Conservation (phyloP, 2,888 invertebrate genomes). For the Biston stratarius region DNA sequence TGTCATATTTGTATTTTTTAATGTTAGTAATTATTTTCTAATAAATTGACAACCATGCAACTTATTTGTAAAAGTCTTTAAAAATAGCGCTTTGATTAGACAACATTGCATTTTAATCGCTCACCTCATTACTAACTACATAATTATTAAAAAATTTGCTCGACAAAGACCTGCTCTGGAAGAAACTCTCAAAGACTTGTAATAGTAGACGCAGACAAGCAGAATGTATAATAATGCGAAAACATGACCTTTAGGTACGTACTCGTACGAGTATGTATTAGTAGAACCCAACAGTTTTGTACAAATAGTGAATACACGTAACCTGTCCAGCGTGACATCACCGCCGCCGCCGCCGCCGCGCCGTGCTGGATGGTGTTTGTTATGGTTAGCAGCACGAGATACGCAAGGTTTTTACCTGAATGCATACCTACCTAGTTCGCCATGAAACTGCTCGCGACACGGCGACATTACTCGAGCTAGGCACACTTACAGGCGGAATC, state of each 20-base stretch:
- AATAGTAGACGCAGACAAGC: neutral
- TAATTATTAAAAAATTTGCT: neutral
- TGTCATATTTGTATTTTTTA: no score
- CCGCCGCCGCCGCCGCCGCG: no score
- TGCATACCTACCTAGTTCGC: conserved; percentile 30
- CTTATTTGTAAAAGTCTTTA: no score
- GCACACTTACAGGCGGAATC: neutral
- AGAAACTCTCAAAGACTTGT: neutral
- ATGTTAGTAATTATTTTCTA: no score
- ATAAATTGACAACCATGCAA: no score
- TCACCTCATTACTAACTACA: no score
- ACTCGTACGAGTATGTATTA: neutral
- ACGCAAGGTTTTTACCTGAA: conserved; percentile 30
- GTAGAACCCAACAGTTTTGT: conserved; percentile 19
- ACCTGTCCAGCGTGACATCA: conserved; percentile 33
- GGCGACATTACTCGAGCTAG: neutral
- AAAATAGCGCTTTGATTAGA: no score
- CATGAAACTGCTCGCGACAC: conserved; percentile 5
- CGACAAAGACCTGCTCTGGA: neutral
- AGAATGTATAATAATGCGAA: conserved; percentile 6
- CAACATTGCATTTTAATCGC: no score
- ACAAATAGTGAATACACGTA: neutral
- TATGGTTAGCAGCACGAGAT: conserved; percentile 15
- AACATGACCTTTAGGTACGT: conserved; percentile 8
- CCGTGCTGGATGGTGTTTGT: conserved; percentile 35